Evolutionary conservation across 2,113 vertebrate species (phyloP), one percentile per base, ranked within the genome.

Genomic region (Corythornis vintsioides): DNA sequence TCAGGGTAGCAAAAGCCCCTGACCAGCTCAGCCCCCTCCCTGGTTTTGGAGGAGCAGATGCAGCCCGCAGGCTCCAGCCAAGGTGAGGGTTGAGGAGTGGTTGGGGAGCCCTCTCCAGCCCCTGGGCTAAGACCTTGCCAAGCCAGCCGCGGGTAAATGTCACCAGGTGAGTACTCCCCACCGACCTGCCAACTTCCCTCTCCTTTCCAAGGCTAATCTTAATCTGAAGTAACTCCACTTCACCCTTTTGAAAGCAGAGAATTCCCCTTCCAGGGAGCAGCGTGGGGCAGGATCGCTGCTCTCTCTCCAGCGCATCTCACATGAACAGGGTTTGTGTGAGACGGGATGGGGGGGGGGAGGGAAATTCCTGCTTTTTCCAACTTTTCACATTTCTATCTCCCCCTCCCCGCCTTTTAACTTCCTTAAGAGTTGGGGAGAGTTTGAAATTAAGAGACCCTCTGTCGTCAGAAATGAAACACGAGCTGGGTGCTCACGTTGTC

Each of bases 401-500:
- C 2, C 11, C 4, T 10, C 5, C 4, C 3, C 24, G 16, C 7
- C 48, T 59, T 65, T 25, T 29, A 85, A 80, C 73, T 92, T 94
- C 28, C 35, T 10, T 16, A 20, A 59, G 84, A 86, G 52, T n/a
- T 40, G 74, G 26, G 28, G 50, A 89, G 75, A 24, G 74, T 83
- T 71, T 43, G 87, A 91, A 93, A 96, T 88, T 79, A 84, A 89
- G 92, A 94, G 55, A 83, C 93, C 90, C 79, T 10, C 10, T 90
- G 96, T 90, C 94, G 94, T 89, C 97, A 95, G 52, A 4, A 42
- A 20, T 95, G 95, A 97, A 96, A 97, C 92, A 95, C 67, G 90
- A 97, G 87, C 38, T 40, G 74, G 31, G 12, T 12, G 94, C 93
- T 80, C 38, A 16, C 86, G 10, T 86, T 93, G 95, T 95, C 96